Base-by-base conservation (phyloP, 2,888 invertebrate genomes). In the Phyllotreta cruciferae region DNA sequence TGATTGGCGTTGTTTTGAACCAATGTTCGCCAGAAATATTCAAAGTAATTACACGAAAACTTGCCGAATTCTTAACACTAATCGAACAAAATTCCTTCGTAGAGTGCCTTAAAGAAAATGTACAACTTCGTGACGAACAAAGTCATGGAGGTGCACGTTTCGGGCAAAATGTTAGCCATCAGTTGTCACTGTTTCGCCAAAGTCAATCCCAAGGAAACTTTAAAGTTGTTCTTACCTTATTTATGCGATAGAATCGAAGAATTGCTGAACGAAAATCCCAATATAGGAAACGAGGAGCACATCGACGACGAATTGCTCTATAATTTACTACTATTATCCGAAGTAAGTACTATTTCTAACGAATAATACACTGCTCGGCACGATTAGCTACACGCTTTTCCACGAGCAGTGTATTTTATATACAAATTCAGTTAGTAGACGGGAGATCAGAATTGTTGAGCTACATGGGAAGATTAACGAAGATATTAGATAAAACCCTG, bases 61-160 rank as follows among this genome's bases (percentile, higher is more conserved):
- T 3, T 4, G 4, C 24, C 24, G 4, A 24, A 3, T 24, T 24
- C 24, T 24, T 24, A 4, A 3, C 4, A 38, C 10, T 45, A 7
- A 42, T 53, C 55, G 35, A 60, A 10, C 10, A 14, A 54, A 61
- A 56, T 57, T 53, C 39, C 55, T 64, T 75, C 80, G 60, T 73
- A 83, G 64, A 84, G 88, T 67, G 93, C 93, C 0, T 78, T 95
- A 50, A 85, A 88, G 69, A 93, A 93, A 78, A 84, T 96, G 37
- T 88, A 88, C 67, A 82, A 86, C 7, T 95, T 93, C 78, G 87
- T 89, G 0, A 88, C 87, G 0, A 87, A 87, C 56, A 87, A 88
- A 35, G 88, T 93, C n/a, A 87, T 93, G 70, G 96, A 96, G 78
- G 89, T 90, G 0, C 89, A 89, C 73, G 91, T 95, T 0, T 90